A percentile compares a stretch with the other conserved stretches of the same genome.
Conservation (phyloP, 2,797 vertebrate genomes). For the Lepidocolaptes lacrymiger region DNA sequence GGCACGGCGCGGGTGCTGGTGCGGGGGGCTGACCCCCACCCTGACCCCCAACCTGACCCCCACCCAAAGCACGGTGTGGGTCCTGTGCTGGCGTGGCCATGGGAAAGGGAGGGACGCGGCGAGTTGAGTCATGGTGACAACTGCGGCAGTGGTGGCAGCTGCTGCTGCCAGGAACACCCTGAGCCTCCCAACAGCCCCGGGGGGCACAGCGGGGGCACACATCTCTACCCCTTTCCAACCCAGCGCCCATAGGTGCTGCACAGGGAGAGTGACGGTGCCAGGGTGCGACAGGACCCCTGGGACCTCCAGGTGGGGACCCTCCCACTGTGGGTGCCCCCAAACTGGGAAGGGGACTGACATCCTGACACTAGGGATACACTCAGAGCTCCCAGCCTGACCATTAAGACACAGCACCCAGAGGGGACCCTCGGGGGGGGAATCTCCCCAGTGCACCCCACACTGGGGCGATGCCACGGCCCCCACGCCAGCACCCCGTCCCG, state of each 20-base stretch:
- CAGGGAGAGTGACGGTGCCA: fast-evolving
- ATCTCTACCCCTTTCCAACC: fast-evolving
- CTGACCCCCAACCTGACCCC: slow-evolving; percentile 25
- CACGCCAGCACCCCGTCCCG: neutral
- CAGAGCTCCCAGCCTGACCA: neutral
- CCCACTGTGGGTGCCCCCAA: neutral
- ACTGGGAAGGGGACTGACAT: neutral
- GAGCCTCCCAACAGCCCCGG: neutral
- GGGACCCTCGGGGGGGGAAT: fast-evolving
- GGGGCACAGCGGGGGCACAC: neutral
- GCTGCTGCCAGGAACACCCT: neutral
- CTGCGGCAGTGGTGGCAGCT: neutral
- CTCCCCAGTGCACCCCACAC: fast-evolving
- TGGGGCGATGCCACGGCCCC: fast-evolving
- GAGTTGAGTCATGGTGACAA: neutral
- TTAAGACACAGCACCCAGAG: fast-evolving
- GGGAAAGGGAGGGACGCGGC: neutral
- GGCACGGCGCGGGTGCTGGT: neutral
- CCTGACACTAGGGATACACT: neutral
- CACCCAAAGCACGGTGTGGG: slow-evolving; percentile 2
- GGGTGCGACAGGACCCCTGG: neutral
- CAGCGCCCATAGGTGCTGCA: neutral
- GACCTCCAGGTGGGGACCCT: neutral
- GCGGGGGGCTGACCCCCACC: neutral
- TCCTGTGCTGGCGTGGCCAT: neutral